These are phyloP conservation scores for Jacana jacana DNA, from an alignment of 2,113 vertebrate species.

Conservation along the genomic window DNA sequence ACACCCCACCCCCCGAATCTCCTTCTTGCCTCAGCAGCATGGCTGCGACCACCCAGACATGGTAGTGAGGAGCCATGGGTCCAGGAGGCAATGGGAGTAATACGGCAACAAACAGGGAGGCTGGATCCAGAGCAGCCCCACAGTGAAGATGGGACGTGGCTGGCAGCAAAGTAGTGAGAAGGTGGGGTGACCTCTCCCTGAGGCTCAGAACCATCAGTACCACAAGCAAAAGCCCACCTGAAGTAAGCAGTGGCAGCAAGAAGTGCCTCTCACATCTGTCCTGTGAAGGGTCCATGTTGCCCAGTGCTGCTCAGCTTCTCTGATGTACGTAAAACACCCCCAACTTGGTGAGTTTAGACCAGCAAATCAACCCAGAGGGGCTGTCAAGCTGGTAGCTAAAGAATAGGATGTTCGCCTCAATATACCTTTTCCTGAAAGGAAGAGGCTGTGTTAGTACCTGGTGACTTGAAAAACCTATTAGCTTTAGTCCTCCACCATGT, in stretches of 20 bases:
- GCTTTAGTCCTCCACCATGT: background rate
- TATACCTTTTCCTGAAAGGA: background rate
- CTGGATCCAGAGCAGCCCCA: background rate
- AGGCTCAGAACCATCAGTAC: background rate
- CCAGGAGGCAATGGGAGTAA: background rate
- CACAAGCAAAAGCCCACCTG: background rate
- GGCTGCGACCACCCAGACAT: background rate
- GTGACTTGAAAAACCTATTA: background rate
- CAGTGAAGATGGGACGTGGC: background rate
- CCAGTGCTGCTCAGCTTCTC: background rate
- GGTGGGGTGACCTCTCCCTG: background rate
- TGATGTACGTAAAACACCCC: background rate
- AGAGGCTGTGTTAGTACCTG: background rate
- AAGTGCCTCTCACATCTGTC: background rate
- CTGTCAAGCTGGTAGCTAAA: background rate
- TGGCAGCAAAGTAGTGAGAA: background rate
- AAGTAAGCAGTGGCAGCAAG: background rate
- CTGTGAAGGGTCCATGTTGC: background rate
- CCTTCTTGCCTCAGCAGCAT: no score
- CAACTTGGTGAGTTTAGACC: background rate
- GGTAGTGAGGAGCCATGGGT: fast-evolving
- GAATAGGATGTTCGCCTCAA: background rate
- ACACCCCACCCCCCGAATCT: background rate
- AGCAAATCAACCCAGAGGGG: background rate
- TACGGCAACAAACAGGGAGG: background rate